Conservation (phyloP, 2,888 invertebrate genomes). For the Malthinus seriepunctatus region DNA sequence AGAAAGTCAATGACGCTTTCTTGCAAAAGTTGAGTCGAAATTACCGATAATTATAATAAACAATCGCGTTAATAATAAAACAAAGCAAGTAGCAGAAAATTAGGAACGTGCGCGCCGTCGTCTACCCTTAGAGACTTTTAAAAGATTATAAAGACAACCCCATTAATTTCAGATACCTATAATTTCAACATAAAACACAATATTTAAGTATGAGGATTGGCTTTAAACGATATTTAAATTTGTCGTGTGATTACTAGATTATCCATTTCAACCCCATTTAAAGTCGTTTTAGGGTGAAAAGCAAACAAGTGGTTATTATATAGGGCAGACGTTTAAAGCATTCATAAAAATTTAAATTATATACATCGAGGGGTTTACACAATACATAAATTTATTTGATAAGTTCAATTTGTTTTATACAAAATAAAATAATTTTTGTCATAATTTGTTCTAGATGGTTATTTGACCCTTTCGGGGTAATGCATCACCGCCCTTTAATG, state of each 20-base stretch:
- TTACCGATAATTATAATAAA: too few species aligned
- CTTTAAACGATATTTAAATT: slow-evolving; percentile 20
- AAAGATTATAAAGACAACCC: background rate
- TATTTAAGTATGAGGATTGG: background rate
- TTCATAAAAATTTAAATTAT: slow-evolving; percentile 29
- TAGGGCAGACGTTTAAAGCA: slow-evolving; percentile 29
- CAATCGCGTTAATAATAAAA: too few species aligned
- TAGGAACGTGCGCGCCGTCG: too few species aligned
- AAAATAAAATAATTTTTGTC: background rate
- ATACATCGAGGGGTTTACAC: slow-evolving; percentile 9
- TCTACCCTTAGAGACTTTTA: too few species aligned
- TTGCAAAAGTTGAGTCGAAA: too few species aligned
- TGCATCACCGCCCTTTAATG: too few species aligned
- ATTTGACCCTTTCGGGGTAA: too few species aligned
- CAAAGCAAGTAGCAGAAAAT: too few species aligned
- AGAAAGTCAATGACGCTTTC: too few species aligned
- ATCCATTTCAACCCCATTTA: slow-evolving; percentile 32
- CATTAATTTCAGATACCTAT: slow-evolving; percentile 3
- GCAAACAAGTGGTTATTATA: slow-evolving; percentile 36
- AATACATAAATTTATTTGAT: slow-evolving; percentile 7
- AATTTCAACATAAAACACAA: slow-evolving; percentile 2
- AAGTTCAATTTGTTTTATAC: slow-evolving; percentile 4
- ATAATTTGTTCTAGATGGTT: too few species aligned
- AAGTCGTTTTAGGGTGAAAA: slow-evolving; percentile 33
- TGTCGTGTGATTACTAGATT: slow-evolving; percentile 26